A percentile compares a stretch with the other conserved stretches of the same genome.
These are phyloP conservation scores for Spea hammondii DNA, from an alignment of 2,797 vertebrate species.

Conservation along the genomic window DNA sequence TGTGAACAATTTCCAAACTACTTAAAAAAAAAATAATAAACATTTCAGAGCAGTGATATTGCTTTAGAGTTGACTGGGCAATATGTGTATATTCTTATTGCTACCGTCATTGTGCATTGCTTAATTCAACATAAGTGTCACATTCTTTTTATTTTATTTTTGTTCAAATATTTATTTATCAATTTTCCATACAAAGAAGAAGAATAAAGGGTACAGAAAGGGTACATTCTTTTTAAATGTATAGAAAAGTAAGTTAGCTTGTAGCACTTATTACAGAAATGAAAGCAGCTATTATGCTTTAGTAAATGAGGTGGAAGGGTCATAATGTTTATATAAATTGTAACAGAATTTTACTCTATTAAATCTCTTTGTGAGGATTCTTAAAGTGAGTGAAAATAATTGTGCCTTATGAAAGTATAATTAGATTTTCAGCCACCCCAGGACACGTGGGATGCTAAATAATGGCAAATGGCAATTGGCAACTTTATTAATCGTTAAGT, in stretches of 20 bases:
- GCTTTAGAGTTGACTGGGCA: not conserved
- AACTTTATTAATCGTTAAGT: slow-evolving; percentile 15
- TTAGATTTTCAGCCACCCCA: slow-evolving; percentile 21
- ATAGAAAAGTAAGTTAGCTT: not conserved
- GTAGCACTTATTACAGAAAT: slow-evolving; percentile 17
- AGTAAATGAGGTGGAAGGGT: slow-evolving; percentile 37
- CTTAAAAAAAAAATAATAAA: slow-evolving; percentile 5
- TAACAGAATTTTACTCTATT: slow-evolving; percentile 48
- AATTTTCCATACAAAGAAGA: too few relatives aligned
- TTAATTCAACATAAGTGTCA: too few relatives aligned
- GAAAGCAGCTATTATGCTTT: slow-evolving; percentile 42
- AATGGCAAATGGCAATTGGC: slow-evolving; percentile 30
- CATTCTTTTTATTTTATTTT: too few relatives aligned
- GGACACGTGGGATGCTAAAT: not conserved
- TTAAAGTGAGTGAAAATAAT: slow-evolving; percentile 48
- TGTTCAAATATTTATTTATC: too few relatives aligned
- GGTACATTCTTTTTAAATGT: too few relatives aligned
- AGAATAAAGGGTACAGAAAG: too few relatives aligned
- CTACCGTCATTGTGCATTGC: not conserved
- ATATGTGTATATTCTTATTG: not conserved
- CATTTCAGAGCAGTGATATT: not conserved
- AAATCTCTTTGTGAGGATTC: slow-evolving; percentile 40
- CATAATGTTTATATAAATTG: slow-evolving; percentile 50
- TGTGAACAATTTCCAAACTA: slow-evolving; percentile 20
- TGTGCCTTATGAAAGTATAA: slow-evolving; percentile 39